Base-by-base conservation (phyloP, 2,113 vertebrate species). In the Ovis canadensis region DNA sequence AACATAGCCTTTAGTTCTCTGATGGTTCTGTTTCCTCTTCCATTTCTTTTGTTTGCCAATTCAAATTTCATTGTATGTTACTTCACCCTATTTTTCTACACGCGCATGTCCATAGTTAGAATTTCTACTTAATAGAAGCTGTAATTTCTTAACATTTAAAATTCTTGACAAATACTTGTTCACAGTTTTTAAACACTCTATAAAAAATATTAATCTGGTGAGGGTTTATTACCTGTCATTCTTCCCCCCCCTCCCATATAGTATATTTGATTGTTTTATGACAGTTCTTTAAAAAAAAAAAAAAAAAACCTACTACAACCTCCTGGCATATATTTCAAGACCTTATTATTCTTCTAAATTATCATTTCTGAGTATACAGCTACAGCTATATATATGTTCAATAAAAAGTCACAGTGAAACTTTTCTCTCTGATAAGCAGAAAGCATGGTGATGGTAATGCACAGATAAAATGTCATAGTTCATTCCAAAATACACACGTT, bases 371-470 rank as follows among this genome's bases (percentile, higher is more conserved):
- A 88, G 36, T 36, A 45, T 50, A 91, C 27, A 48, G 54, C 62
- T 74, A 50, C 1, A 87, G 36, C 90, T 55, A 43, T 52, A 67
- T 55, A 43, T 52, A 67, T 64, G 2, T 80, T 92, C 59, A 94
- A 82, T 78, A 17, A 83, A 96, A 96, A 90, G n/a, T 86, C 54
- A 93, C 21, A 94, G 55, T 81, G 36, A 95, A 86, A 92, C 14
- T 71, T 86, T 87, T 67, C 52, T 92, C 43, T 86, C 25, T 86
- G 43, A 71, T 85, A 85, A 95, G 14, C 12, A 78, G 55, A 67
- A 94, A 96, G 67, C 27, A 71, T 19, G 15, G 59, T 82, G 36
- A 43, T 62, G 5, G 17, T 45, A 67, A 64, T 48, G 1, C 74
- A 31, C 33, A 83, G 40, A 64, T 36, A 21, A 88, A 95, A 91